Evolutionary conservation across 2,888 invertebrate species (phyloP).

Genomic region (Ecliptopera silaceata): DNA sequence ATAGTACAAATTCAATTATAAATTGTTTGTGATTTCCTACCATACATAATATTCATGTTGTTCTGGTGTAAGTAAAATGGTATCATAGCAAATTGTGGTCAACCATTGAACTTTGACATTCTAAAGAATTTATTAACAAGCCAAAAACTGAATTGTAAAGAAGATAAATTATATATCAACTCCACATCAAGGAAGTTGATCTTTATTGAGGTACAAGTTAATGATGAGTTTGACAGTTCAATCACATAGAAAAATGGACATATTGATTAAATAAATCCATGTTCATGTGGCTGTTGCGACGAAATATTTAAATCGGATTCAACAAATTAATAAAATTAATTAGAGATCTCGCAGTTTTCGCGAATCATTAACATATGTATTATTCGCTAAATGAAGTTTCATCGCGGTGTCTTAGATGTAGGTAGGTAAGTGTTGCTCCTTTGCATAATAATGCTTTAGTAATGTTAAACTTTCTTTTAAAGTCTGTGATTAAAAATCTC

Average conservation of each 20-base stretch:
- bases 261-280: background rate
- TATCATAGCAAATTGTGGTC: too few relatives aligned
- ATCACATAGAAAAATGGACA: constrained; percentile 11
- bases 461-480: constrained; percentile 22
- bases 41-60: too few relatives aligned
- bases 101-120: too few relatives aligned
- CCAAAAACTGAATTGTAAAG: too few relatives aligned
- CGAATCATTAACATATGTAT: constrained; percentile 31
- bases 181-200: constrained; percentile 4
- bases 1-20: too few relatives aligned
- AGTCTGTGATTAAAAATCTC: constrained; percentile 5
- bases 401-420: constrained; percentile 25
- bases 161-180: background rate
- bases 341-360: constrained; percentile 10
- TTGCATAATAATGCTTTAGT: constrained; percentile 32
- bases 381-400: constrained; percentile 14
- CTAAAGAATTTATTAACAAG: too few relatives aligned
- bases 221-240: constrained; percentile 4
- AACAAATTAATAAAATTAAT: constrained; percentile 17
- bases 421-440: constrained; percentile 31
- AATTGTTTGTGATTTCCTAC: too few relatives aligned
- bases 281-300: background rate
- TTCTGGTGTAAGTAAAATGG: too few relatives aligned
- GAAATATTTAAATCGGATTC: constrained; percentile 3
- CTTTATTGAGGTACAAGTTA: constrained; percentile 6